Evolutionary conservation across 2,113 vertebrate species (phyloP).

Genomic region (Aldabrachelys gigantea): DNA sequence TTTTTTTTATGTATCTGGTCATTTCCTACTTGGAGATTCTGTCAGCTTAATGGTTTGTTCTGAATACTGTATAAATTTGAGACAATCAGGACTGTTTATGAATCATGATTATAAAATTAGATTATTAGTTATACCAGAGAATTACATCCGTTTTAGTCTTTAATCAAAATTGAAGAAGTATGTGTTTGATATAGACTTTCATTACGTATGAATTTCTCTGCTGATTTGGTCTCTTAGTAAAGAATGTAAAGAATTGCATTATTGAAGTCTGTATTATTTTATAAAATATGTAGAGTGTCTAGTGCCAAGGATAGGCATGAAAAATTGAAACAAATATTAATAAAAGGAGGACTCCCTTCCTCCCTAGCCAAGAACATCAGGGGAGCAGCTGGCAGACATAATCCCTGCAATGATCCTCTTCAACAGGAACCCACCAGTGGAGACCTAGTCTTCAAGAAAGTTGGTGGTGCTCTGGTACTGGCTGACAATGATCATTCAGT

Average conservation of each 20-base stretch:
- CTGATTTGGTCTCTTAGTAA: not conserved
- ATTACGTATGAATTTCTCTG: not conserved
- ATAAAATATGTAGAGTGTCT: accelerated
- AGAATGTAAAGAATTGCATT: not conserved
- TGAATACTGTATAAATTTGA: not conserved
- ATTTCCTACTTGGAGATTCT: not conserved
- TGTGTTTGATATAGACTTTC: not conserved
- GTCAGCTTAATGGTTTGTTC: not conserved
- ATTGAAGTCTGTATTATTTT: not conserved
- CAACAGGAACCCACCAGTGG: not conserved
- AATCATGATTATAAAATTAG: not conserved
- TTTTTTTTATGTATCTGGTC: not conserved
- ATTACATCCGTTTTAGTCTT: not conserved
- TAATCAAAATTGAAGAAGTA: not conserved
- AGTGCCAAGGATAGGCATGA: not conserved
- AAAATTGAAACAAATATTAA: not conserved
- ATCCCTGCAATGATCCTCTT: not conserved
- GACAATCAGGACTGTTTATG: not conserved
- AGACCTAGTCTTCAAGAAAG: not conserved
- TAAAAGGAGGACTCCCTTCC: not conserved
- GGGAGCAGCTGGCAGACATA: not conserved
- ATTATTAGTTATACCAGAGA: not conserved
- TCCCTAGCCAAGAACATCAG: not conserved
- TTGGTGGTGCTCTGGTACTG: not conserved
- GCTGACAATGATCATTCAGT: not conserved